Conservation (phyloP, 2,797 vertebrate genomes). For the Bovichtus diacanthus region DNA sequence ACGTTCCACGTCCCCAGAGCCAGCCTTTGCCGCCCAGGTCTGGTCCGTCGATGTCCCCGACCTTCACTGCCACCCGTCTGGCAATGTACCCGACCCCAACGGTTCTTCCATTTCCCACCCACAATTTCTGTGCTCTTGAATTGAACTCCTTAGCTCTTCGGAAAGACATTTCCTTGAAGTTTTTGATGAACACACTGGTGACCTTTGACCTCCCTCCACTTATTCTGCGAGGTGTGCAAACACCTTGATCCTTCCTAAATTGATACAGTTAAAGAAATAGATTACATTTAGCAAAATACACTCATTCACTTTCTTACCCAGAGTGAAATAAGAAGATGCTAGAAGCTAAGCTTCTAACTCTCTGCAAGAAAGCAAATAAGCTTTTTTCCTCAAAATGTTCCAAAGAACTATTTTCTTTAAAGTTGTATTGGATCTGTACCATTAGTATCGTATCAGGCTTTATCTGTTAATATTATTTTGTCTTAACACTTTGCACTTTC, state of each 20-base stretch:
- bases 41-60: no score
- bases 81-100: no score
- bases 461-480: background rate
- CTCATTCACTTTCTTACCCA: background rate
- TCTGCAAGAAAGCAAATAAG: background rate
- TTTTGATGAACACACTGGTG: slow-evolving; percentile 2
- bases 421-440: background rate
- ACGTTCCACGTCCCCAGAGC: no score
- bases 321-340: background rate
- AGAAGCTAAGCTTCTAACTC: background rate
- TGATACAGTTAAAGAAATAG: background rate
- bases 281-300: background rate
- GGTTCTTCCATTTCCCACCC: slow-evolving; percentile 4
- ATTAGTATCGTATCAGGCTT: background rate
- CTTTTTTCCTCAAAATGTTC: background rate
- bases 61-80: no score
- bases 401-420: background rate
- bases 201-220: background rate
- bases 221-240: background rate
- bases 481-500: background rate
- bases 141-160: background rate
- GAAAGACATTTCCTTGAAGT: background rate
- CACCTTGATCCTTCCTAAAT: slow-evolving; percentile 3
- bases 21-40: no score
- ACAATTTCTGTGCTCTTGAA: slow-evolving; percentile 3